Base-by-base conservation (phyloP, 2,113 vertebrate species). In the Ardeotis arabs region DNA sequence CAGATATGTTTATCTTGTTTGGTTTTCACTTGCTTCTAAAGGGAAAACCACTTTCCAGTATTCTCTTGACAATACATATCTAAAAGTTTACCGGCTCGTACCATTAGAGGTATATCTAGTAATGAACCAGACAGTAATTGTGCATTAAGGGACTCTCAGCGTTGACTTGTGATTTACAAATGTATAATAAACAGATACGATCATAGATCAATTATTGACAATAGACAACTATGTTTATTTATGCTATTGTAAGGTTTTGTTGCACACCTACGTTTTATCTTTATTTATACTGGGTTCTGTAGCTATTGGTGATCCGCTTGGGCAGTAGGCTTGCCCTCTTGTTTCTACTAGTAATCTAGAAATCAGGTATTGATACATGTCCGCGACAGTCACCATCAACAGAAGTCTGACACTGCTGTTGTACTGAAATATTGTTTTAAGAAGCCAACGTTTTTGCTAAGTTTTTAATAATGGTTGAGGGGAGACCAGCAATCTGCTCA, bases 41-140 rank as follows among this genome's bases (percentile, higher is more conserved):
- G 39, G 70, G 82, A 86, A 72, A 93, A 87, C 4, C 0, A 2
- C 33, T 68, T 87, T 84, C 94, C 33, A 35, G 33, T 85, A 58
- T 82, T 93, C 89, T 79, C 85, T 83, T 94, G 93, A 29, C 84
- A 87, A 76, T 90, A 55, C 13, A 0, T 49, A 68, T 20, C 55
- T 78, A 84, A 24, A 33, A 21, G 55, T 88, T 92, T 82, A 68
- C 80, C 41, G 77, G 37, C 73, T 82, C 3, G 0, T 88, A 35
- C 67, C 8, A 33, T 55, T 89, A 84, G 39, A 89, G 87, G 35
- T 67, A 17, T 39, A 24, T 60, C 55, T 86, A 37, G 59, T 96
- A 87, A 78, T 56, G 83, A 96, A 85, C 39, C 45, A 75, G 16
- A 24, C 64, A 56, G 67, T 95, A 96, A 95, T 92, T 95, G 52